Conservation (phyloP, 30 jellyfish, hydroid and myxozoan species). For the Chrysaora quinquecirrha region DNA sequence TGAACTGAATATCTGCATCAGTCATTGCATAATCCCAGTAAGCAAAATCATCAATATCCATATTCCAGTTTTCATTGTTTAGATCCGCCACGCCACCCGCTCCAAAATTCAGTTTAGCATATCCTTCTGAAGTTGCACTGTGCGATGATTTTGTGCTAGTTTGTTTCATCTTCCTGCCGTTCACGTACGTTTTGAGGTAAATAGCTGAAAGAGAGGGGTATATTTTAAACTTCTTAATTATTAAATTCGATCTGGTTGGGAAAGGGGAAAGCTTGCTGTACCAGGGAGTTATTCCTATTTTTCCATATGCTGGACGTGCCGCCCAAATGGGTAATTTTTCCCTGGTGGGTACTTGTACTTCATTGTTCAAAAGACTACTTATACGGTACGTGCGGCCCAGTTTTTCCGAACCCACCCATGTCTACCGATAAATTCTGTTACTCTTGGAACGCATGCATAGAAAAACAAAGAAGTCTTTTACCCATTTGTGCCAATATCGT, state of each 20-base stretch:
- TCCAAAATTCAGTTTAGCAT: slow-evolving; percentile 17
- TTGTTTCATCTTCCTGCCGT: background rate
- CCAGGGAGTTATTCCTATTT: background rate
- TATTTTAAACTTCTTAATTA: too few relatives aligned
- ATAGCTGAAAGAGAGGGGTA: background rate
- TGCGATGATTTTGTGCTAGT: background rate
- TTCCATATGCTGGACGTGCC: too few relatives aligned
- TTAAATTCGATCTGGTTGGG: background rate
- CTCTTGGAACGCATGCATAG: too few relatives aligned
- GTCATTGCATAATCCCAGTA: slow-evolving; percentile 1
- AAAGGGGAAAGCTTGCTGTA: background rate
- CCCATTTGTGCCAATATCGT: too few relatives aligned
- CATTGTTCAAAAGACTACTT: background rate
- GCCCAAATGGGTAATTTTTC: too few relatives aligned
- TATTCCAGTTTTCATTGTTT: background rate
- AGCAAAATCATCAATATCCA: slow-evolving; percentile 33
- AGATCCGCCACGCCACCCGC: background rate
- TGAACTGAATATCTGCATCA: background rate
- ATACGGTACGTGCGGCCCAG: too few relatives aligned
- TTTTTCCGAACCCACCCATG: too few relatives aligned
- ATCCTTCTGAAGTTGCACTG: background rate
- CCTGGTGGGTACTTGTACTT: background rate
- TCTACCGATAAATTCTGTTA: too few relatives aligned
- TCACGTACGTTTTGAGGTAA: background rate
- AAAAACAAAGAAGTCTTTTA: too few relatives aligned